Base-by-base conservation (phyloP, 2,888 invertebrate genomes). In the Eretmocerus hayati region DNA sequence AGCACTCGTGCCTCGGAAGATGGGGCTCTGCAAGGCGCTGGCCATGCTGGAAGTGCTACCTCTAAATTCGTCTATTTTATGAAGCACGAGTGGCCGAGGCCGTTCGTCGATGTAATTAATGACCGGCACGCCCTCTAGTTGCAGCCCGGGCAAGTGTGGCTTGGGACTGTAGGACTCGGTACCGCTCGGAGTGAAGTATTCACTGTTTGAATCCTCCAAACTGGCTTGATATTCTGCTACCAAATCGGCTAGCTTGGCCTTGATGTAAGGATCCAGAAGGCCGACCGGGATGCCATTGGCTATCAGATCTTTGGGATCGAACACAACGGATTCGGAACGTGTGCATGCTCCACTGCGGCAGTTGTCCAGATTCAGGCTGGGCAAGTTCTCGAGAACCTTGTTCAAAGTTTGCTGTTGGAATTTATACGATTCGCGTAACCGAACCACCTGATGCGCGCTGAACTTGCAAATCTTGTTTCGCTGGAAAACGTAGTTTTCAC, bases 401-500 rank as follows among this genome's bases (percentile, higher is more conserved):
- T 92, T 90, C 43, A 95, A 75, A 11, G 93, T 90, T 72, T 92
- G 91, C 71, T 95, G 95, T 72, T 95, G 94, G 67, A 92, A 89
- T 72, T 94, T 94, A 78, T 91, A 94, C 9, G 92, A 90, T 71
- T 94, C 93, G 23, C 93, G 83, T 37, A 95, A 74, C 43, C 90
- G 81, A 38, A 93, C 75, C 50, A 94, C 83, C 73, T 95, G 93
- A 67, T 91, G 90, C 18, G 90, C 85, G 74, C 93, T 92, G 75
- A 94, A 95, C 72, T 94, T 94, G 41, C 93, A 79, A 56, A 95
- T 91, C 72, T 92, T 87, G 73, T 92, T 89, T 48, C 94, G 81
- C 73, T 95, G 95, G 78, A 90, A 90, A 67, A 93, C 88, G 74
- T 95, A 95, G 73, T 92, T 93, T 71, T 94, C 94, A 53, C 93